Conservation (phyloP, 1,140 invertebrate species). For the Palaemon carinicauda region DNA sequence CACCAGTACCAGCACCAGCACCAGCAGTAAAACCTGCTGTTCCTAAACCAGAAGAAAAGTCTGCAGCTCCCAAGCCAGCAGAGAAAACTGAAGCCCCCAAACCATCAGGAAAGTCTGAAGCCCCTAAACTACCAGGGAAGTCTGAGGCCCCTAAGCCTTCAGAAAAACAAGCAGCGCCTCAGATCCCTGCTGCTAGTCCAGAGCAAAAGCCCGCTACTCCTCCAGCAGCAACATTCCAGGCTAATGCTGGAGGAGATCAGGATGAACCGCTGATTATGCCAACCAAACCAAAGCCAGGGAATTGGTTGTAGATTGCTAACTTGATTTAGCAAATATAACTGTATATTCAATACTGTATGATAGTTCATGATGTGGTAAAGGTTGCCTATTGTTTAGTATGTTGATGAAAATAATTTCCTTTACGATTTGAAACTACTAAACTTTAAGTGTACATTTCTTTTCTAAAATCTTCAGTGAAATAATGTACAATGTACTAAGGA, state of each 20-base stretch:
- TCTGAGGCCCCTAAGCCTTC: background rate
- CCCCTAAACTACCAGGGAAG: constrained; percentile 19
- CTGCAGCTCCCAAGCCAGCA: background rate
- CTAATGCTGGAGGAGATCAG: background rate
- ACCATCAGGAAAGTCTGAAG: background rate
- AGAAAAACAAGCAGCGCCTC: background rate
- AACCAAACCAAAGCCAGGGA: no score
- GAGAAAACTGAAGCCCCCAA: background rate
- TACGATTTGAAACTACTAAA: no score
- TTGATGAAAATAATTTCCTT: no score
- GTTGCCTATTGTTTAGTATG: no score
- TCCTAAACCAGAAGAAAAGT: background rate
- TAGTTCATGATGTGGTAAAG: no score
- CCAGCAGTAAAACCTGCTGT: constrained; percentile 2
- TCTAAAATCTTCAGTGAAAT: no score
- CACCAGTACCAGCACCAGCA: background rate
- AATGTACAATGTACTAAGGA: no score
- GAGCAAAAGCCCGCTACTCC: constrained; percentile 39
- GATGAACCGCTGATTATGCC: no score
- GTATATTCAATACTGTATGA: no score
- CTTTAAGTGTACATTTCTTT: no score
- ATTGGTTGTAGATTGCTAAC: no score
- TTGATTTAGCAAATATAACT: no score
- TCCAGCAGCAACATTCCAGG: constrained; percentile 28
- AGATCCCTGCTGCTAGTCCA: background rate